Conservation (phyloP, 92 coral and sea anemone species). For the Phenganax stokvisi region DNA sequence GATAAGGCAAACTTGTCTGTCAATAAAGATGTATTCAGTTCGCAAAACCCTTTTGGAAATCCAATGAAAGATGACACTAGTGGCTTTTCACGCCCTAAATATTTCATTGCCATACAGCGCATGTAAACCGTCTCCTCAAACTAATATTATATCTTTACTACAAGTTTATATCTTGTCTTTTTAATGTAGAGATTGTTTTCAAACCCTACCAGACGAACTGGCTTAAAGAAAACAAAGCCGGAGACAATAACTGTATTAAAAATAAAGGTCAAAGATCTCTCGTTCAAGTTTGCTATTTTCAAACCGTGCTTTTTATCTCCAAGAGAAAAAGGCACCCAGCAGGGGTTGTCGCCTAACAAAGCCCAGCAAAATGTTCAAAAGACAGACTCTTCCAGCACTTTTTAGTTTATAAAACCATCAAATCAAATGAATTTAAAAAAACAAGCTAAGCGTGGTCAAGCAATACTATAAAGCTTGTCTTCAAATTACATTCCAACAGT, state of each 20-base stretch:
- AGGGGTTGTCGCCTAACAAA: conserved; percentile 12
- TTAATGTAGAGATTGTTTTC: background rate
- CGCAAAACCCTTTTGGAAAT: conserved; percentile 2
- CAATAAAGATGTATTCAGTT: background rate
- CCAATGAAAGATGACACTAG: conserved; percentile 13
- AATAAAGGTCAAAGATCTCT: conserved; percentile 33
- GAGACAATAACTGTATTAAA: conserved; percentile 32
- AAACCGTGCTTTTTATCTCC: background rate
- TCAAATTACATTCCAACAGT: conserved; percentile 14
- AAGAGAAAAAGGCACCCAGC: conserved; percentile 10
- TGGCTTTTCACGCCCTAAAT: background rate
- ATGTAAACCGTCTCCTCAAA: background rate
- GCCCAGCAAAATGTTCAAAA: background rate
- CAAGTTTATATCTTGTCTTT: background rate
- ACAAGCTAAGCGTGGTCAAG: background rate
- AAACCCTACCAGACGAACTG: conserved; percentile 26
- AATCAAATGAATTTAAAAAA: background rate
- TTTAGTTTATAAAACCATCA: conserved; percentile 9
- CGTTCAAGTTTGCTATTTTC: background rate
- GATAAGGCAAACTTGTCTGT: background rate
- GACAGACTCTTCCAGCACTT: background rate
- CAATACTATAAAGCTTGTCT: background rate
- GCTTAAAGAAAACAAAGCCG: conserved; percentile 14
- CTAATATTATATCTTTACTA: no score
- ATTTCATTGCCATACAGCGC: background rate